phyloP scores from a whole-genome alignment of 2,113 vertebrate species.

The Sorex araneus region DNA sequence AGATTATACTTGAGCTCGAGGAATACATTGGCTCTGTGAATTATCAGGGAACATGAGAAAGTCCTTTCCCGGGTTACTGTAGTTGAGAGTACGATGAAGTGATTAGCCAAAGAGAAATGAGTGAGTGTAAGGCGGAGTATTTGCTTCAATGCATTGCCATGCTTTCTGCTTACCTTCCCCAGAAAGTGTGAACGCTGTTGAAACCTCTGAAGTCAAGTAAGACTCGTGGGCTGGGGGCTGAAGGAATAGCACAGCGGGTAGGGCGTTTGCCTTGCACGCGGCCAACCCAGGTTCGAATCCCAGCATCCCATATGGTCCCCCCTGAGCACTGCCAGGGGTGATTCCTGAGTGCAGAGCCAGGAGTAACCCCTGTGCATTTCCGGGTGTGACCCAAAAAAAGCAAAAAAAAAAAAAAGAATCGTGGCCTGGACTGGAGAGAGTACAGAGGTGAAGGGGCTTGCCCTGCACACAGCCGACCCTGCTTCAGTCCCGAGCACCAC shows the following conservation, averaged over 20 bases:
- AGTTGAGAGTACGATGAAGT: not conserved
- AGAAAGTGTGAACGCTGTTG: not conserved
- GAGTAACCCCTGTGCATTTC: too few species aligned
- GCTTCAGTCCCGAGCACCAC: too few species aligned
- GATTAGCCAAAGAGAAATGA: not conserved
- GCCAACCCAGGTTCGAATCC: too few species aligned
- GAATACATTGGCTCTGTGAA: not conserved
- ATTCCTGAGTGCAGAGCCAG: too few species aligned
- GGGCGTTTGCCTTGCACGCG: too few species aligned
- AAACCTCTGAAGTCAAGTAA: slow-evolving; percentile 27
- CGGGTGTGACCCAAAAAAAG: too few species aligned
- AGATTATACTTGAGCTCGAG: not conserved
- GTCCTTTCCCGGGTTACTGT: not conserved
- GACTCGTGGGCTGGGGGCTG: slow-evolving; percentile 2
- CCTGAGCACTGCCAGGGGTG: too few species aligned
- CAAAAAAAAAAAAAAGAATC: too few species aligned
- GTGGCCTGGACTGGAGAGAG: not conserved
- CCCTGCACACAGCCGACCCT: too few species aligned
- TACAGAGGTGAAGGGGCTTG: not conserved
- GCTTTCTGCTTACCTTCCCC: slow-evolving; percentile 15
- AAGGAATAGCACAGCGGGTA: too few species aligned
- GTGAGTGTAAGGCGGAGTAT: not conserved
- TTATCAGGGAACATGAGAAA: slow-evolving; percentile 18
- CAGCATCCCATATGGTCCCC: too few species aligned
- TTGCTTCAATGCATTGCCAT: not conserved